These are phyloP conservation scores for Plectrocnemia conspersa DNA, from an alignment of 1,140 invertebrate genomes.

Conservation along the genomic window DNA sequence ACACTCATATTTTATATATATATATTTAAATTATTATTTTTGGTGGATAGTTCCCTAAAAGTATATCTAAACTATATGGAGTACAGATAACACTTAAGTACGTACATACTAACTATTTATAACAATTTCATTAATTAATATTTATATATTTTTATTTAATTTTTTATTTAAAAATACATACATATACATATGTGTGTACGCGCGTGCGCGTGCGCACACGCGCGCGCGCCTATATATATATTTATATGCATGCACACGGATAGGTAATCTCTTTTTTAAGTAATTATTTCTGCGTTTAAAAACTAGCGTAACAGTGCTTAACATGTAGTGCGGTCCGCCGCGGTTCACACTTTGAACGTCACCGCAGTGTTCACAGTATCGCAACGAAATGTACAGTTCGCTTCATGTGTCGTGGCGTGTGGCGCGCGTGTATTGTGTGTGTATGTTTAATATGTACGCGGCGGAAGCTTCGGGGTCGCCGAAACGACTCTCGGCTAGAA, in stretches of 20 bases:
- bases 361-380: no score
- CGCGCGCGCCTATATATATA: no score
- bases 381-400: no score
- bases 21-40: no score
- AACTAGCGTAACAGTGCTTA: slow-evolving; percentile 41
- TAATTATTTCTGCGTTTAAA: slow-evolving; percentile 36
- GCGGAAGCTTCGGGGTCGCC: slow-evolving; percentile 5
- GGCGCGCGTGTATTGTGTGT: no score
- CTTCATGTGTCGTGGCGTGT: no score
- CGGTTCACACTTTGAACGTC: slow-evolving; percentile 30
- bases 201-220: no score
- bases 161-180: slow-evolving; percentile 29
- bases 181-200: slow-evolving; percentile 15
- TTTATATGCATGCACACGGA: no score
- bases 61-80: slow-evolving; percentile 42
- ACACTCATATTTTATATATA: no score
- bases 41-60: slow-evolving; percentile 34
- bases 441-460: slow-evolving; percentile 5
- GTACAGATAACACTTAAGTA: slow-evolving; percentile 45
- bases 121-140: slow-evolving; percentile 41
- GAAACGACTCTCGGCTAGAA: slow-evolving; percentile 25
- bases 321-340: slow-evolving; percentile 33
- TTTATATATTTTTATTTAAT: no score
- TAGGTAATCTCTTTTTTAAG: slow-evolving; percentile 35
- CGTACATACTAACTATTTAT: slow-evolving; percentile 40